These are phyloP conservation scores for Peribatodes rhomboidaria DNA, from an alignment of 2,888 invertebrate genomes.

Conservation along the genomic window DNA sequence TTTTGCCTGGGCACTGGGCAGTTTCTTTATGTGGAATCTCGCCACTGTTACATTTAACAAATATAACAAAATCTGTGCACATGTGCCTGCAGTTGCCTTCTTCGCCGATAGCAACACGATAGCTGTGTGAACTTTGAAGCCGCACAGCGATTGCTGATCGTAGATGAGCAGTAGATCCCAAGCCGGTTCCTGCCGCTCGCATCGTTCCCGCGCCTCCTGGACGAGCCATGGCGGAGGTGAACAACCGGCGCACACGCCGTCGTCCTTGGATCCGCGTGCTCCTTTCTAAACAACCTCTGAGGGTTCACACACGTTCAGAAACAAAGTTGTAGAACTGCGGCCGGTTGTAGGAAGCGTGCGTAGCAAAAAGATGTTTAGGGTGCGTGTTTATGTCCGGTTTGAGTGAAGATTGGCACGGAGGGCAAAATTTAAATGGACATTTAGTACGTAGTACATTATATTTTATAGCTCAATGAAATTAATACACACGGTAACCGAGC, in stretches of 20 bases:
- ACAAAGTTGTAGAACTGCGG: background rate
- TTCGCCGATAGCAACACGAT: no score
- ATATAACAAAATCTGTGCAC: no score
- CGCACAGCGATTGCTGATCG: background rate
- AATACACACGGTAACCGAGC: no score
- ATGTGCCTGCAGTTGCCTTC: no score
- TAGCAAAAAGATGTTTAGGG: background rate
- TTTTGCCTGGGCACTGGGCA: no score
- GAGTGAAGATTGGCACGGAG: no score
- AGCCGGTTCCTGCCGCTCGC: conserved; percentile 65
- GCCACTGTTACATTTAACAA: no score
- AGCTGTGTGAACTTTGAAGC: background rate
- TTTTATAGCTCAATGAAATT: no score
- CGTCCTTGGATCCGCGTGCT: conserved; percentile 78
- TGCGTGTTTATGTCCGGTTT: conserved; percentile 5
- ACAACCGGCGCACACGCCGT: conserved; percentile 79
- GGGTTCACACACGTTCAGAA: conserved; percentile 38
- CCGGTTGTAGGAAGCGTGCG: background rate
- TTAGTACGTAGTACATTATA: no score
- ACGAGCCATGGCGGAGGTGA: conserved; percentile 68
- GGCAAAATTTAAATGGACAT: no score
- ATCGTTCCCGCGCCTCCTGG: conserved; percentile 73
- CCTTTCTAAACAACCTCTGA: conserved; percentile 74
- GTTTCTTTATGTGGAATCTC: no score
- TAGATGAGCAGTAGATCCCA: conserved; percentile 27